phyloP scores from a whole-genome alignment of 2,888 invertebrate species.

The Eristalinus sepulchralis region DNA sequence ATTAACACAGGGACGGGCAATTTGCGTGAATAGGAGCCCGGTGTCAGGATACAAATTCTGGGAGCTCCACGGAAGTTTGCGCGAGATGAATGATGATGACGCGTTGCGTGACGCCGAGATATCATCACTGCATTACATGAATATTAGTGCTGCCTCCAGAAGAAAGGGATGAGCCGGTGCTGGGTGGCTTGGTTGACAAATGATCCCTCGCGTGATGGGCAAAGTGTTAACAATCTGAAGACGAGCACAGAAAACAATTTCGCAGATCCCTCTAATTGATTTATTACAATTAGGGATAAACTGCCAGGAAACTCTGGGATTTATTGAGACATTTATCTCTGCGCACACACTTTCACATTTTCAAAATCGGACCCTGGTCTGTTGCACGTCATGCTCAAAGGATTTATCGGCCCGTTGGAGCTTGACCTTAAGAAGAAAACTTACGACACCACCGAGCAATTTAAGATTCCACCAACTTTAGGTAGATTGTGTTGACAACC shows the following conservation, averaged over 20 bases:
- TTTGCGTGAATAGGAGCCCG: slow-evolving; percentile 27
- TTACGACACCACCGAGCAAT: too few species aligned
- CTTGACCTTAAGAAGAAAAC: too few species aligned
- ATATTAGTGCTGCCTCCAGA: neutral
- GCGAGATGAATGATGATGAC: neutral
- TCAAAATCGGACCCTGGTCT: too few species aligned
- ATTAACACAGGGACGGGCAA: slow-evolving; percentile 24
- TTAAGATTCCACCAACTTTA: too few species aligned
- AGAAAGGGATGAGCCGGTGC: too few species aligned
- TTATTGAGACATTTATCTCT: too few species aligned
- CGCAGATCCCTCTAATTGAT: neutral
- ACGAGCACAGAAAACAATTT: neutral
- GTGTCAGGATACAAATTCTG: neutral
- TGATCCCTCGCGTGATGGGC: neutral
- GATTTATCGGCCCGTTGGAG: too few species aligned
- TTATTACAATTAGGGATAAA: too few species aligned
- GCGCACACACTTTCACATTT: too few species aligned
- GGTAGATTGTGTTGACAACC: too few species aligned
- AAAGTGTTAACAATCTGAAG: neutral
- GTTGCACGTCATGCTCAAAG: too few species aligned
- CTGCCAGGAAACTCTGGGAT: too few species aligned
- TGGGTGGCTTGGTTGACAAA: neutral
- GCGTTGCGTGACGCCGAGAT: neutral
- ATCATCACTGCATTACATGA: neutral
- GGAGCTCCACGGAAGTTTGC: neutral